Percentiles rank a stretch among this genome's conserved stretches.
Conservation (phyloP, 2,888 invertebrate genomes). For the Ptychoptera albimana region DNA sequence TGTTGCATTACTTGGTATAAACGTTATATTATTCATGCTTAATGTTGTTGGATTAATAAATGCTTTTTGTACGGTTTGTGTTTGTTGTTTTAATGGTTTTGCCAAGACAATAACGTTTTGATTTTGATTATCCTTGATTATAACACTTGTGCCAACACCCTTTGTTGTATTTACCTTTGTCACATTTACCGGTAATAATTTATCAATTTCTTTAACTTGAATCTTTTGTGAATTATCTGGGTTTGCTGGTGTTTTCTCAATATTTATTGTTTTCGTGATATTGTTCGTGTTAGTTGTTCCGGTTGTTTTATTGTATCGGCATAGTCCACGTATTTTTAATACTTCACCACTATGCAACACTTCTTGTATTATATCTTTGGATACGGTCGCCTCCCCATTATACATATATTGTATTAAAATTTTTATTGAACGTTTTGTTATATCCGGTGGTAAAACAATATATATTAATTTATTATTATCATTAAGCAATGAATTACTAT, state of each 20-base stretch:
- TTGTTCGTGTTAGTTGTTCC: not conserved
- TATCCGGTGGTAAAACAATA: slow-evolving; percentile 65
- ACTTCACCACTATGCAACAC: slow-evolving; percentile 70
- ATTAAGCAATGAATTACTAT: slow-evolving; percentile 21
- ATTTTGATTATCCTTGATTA: too few species aligned
- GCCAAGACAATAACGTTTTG: too few species aligned
- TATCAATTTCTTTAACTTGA: too few species aligned
- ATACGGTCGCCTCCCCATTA: slow-evolving; percentile 61
- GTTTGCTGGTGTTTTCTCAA: not conserved
- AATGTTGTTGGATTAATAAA: too few species aligned
- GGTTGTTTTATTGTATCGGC: slow-evolving; percentile 30
- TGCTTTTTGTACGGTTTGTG: too few species aligned
- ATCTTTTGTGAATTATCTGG: too few species aligned
- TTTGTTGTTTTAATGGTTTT: too few species aligned
- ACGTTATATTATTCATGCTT: too few species aligned
- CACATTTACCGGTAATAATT: not conserved
- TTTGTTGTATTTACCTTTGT: not conserved
- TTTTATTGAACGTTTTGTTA: slow-evolving; percentile 62
- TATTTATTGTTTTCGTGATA: not conserved
- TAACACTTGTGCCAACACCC: not conserved
- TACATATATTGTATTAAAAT: slow-evolving; percentile 78
- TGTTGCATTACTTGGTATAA: too few species aligned
- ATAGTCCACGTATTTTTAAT: slow-evolving; percentile 63
- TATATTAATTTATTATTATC: slow-evolving; percentile 36
- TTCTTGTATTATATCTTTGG: slow-evolving; percentile 66